Evolutionary conservation across 1,140 invertebrate genomes (phyloP).

Genomic region (silkworm (Bombyx mori)): DNA sequence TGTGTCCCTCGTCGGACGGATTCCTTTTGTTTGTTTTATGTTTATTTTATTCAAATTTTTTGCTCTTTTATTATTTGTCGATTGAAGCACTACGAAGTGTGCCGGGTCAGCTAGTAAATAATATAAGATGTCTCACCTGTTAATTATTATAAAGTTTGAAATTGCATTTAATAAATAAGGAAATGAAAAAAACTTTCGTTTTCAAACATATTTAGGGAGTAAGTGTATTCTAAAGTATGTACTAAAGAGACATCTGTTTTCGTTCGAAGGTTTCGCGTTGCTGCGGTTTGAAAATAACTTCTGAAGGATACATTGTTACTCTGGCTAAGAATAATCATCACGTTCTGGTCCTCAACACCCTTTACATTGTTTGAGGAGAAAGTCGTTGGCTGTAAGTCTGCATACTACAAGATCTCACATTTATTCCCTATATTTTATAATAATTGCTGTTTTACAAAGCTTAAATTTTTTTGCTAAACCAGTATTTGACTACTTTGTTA

Average conservation of each 20-base stretch:
- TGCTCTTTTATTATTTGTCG: no score
- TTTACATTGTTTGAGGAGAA: constrained; percentile 87
- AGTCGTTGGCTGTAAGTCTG: constrained; percentile 68
- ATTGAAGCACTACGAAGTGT: no score
- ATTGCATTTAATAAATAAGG: no score
- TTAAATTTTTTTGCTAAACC: constrained; percentile 70
- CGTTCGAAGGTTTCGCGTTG: constrained; percentile 89
- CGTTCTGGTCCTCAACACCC: constrained; percentile 94
- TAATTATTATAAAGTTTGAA: no score
- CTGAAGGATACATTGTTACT: constrained; percentile 96
- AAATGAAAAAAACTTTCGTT: no score
- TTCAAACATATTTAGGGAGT: no score
- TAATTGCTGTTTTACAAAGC: constrained; percentile 69
- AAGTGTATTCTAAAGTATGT: no score
- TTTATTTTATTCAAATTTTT: no score
- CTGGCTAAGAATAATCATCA: constrained; percentile 99
- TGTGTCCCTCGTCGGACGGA: no score
- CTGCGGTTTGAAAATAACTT: constrained; percentile 96
- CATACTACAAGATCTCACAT: constrained; percentile 70
- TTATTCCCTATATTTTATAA: constrained; percentile 71
- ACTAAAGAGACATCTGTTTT: not conserved
- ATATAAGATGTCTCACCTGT: no score
- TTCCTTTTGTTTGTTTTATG: no score
- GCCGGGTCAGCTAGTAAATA: no score
- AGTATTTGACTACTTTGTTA: constrained; percentile 68